Evolutionary conservation across 2,888 invertebrate species (phyloP), one percentile per base, ranked within the genome.

Genomic region (Ferrisia virgata): DNA sequence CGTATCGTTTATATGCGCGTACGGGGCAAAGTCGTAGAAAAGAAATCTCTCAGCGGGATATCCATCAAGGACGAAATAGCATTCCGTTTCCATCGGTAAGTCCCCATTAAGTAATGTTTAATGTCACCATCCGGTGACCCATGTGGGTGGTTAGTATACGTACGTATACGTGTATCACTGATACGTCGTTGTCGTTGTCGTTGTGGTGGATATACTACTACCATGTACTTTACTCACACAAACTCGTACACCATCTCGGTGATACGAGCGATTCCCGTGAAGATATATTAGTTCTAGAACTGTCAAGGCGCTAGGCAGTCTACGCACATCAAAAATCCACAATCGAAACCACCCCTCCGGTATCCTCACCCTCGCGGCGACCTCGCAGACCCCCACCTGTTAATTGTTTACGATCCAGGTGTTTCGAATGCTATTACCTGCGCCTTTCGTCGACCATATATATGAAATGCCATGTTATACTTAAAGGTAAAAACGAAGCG

Each of bases 81-180:
- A 69, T 82, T 25, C 80, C 33, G 82, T 69, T 36, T 64, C 69
- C 33, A 69, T n/a, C 82, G 82, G 83, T 72, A 33, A 72, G 72
- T 76, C 47, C 40, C 83, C 83, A 83, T 83, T 83, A 83, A 83
- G 76, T 83, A 83, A 72, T 69, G 83, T 83, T 83, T 83, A 83
- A 83, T 83, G 83, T 83, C 83, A 83, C 83, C 83, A 83, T 83
- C 83, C 83, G 83, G 83, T 83, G 83, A 83, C 83, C 83, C 47
- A 72, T 72, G 83, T 83, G 83, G 83, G 83, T 83, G 83, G 83
- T 72, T 36, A 36, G 72, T 33, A 25, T 13, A 22, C 28, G 28
- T 28, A 64, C 28, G 64, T 64, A 28, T 64, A 15, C 58, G 25
- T 64, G 53, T 9, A 53, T 53, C 18, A 22, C 13, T n/a, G n/a